Percentiles rank a stretch among this genome's conserved stretches.
Conservation (phyloP, 1,140 invertebrate species). For the Danaus melanippus region DNA sequence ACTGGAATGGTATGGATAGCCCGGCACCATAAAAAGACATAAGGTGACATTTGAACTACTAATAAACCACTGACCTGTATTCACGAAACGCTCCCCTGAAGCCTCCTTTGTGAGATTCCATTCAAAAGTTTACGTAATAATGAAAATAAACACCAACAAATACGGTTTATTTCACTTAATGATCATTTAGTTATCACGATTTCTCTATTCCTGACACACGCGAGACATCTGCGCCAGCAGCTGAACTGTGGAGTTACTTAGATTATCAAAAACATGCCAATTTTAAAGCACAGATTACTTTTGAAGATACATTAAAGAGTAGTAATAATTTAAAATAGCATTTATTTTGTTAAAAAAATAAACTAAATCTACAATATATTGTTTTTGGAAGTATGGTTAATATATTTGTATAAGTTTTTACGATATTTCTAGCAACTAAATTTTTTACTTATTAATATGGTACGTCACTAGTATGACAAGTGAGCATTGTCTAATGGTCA, state of each 20-base stretch:
- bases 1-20: conserved; percentile 1
- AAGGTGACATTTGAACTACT: conserved; percentile 37
- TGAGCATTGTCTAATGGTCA: no score
- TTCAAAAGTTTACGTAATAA: conserved; percentile 44
- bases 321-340: neutral
- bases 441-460: no score
- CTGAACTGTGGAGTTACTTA: conserved; percentile 28
- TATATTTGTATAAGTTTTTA: neutral
- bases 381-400: neutral
- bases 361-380: no score
- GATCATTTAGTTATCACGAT: conserved; percentile 52
- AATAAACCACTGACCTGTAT: conserved; percentile 55
- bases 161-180: conserved; percentile 58
- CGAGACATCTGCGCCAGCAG: conserved; percentile 30
- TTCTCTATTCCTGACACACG: conserved; percentile 56
- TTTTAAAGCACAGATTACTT: conserved; percentile 6
- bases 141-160: conserved; percentile 38
- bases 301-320: neutral
- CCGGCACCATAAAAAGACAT: conserved; percentile 63
- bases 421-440: no score
- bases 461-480: no score
- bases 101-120: conserved; percentile 30
- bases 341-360: no score
- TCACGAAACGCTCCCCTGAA: conserved; percentile 24
- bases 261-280: conserved; percentile 22